phyloP scores from a whole-genome alignment of 2,888 invertebrate genomes.

The Caenorhabditis virilis region DNA sequence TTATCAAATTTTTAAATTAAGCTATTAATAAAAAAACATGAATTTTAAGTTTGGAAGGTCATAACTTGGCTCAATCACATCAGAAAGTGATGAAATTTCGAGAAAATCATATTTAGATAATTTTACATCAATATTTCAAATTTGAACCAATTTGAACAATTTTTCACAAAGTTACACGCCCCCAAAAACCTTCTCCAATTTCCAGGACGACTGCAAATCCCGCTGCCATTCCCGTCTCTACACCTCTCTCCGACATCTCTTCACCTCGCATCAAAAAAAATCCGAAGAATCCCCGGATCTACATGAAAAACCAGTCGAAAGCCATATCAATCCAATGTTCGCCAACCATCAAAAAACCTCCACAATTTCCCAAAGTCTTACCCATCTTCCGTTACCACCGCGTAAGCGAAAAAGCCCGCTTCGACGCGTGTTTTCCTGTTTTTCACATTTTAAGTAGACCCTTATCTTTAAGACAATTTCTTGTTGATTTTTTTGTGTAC shows the following conservation, averaged over 20 bases:
- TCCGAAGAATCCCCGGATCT: slow-evolving; percentile 3
- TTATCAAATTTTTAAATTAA: no score
- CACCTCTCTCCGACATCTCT: slow-evolving; percentile 15
- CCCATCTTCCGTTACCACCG: slow-evolving; percentile 31
- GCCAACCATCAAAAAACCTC: slow-evolving; percentile 6
- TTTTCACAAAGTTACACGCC: no score
- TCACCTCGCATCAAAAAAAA: no score
- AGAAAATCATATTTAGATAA: no score
- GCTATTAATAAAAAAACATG: no score
- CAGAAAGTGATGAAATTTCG: no score
- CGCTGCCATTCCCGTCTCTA: slow-evolving; percentile 7
- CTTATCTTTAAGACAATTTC: background rate
- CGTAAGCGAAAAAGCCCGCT: slow-evolving; percentile 28
- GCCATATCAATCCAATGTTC: slow-evolving; percentile 37
- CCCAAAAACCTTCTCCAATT: no score
- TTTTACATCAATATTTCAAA: no score
- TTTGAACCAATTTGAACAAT: no score
- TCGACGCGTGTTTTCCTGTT: slow-evolving; percentile 33
- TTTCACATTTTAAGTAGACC: slow-evolving; percentile 25
- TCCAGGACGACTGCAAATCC: background rate
- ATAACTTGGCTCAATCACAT: no score
- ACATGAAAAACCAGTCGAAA: slow-evolving; percentile 8
- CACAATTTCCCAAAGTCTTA: slow-evolving; percentile 22
- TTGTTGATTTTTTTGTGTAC: background rate
- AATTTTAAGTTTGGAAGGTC: no score